Conservation (phyloP, 2,888 invertebrate species). For the Athalia cordata region DNA sequence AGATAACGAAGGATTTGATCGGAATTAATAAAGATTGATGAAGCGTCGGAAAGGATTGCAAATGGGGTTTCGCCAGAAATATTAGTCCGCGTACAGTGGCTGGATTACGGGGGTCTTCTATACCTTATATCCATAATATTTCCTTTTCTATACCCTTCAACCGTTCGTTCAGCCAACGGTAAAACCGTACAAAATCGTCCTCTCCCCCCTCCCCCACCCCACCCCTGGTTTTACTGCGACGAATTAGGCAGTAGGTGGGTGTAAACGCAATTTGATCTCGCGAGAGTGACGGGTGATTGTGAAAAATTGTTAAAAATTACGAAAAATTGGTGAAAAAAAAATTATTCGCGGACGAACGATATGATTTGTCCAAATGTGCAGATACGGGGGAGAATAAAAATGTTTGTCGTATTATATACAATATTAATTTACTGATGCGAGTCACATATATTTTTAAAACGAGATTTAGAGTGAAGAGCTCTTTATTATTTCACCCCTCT, state of each 20-base stretch:
- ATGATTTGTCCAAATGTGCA: too few species aligned
- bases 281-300: not conserved
- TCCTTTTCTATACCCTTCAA: not conserved
- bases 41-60: constrained; percentile 26
- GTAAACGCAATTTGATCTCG: too few species aligned
- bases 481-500: too few species aligned
- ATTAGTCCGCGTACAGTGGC: not conserved
- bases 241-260: not conserved
- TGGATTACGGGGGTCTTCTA: too few species aligned
- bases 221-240: constrained; percentile 1
- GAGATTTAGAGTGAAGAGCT: too few species aligned
- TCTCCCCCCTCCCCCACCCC: too few species aligned
- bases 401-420: too few species aligned
- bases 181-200: not conserved
- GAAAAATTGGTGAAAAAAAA: constrained; percentile 4
- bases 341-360: not conserved
- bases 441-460: too few species aligned
- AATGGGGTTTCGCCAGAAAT: not conserved
- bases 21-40: constrained; percentile 34
- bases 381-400: too few species aligned
- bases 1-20: constrained; percentile 32
- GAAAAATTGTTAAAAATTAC: constrained; percentile 9
- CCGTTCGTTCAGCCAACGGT: constrained; percentile 11
- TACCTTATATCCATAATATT: constrained; percentile 6
- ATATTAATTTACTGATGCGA: too few species aligned